Conservation (phyloP, 2,888 invertebrate species). For the Dolichomitus sp. region DNA sequence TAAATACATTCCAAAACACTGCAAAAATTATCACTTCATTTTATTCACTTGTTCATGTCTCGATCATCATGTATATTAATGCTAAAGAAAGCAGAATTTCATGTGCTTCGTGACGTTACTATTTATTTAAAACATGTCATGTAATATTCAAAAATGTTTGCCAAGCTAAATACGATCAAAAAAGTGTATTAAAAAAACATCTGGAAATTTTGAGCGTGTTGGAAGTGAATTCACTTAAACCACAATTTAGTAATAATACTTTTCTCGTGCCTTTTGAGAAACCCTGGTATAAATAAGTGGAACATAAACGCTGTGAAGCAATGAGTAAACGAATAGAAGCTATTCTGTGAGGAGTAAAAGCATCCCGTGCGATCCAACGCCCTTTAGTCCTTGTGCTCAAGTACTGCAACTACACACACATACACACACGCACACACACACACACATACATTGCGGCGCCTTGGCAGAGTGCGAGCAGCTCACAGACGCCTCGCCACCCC, state of each 20-base stretch:
- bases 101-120: too few relatives aligned
- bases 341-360: constrained; percentile 29
- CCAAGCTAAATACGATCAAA: background rate
- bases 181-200: background rate
- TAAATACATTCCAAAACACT: background rate
- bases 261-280: background rate
- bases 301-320: constrained; percentile 15
- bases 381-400: constrained; percentile 21
- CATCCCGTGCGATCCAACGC: constrained; percentile 29
- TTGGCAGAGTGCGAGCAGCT: constrained; percentile 22
- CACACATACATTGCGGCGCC: background rate
- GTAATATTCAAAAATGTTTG: too few relatives aligned
- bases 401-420: constrained; percentile 4
- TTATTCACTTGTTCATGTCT: background rate
- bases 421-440: background rate
- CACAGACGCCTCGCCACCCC: constrained; percentile 28
- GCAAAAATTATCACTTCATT: background rate
- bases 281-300: background rate
- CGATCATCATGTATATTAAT: background rate
- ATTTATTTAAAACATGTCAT: too few relatives aligned
- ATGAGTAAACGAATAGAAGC: constrained; percentile 35
- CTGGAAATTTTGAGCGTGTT: background rate
- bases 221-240: background rate
- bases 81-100: background rate
- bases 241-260: background rate